Evolutionary conservation across 2,113 vertebrate species (phyloP), one percentile per base, ranked within the genome.

Genomic region (Fulmarus glacialis): DNA sequence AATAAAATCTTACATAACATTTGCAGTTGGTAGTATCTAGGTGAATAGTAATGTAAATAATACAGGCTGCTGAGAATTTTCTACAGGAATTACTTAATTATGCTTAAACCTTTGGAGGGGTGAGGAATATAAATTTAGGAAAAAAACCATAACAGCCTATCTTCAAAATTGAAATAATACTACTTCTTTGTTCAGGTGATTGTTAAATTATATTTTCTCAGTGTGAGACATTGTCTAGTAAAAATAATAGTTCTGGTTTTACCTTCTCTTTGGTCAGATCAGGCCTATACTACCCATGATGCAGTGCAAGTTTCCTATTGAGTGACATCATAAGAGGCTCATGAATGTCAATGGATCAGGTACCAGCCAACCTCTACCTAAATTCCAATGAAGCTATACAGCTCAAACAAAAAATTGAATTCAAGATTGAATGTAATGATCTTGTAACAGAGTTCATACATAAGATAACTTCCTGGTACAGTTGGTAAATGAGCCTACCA

Each of bases 101-200:
- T 2, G 2, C 11, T 79, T 81, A 42, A 59, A 53, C 3, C 64
- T 64, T 38, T 0, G 0, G 8, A 19, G 13, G 11, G 15, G 6
- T 1, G 4, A 72, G 8, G 71, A 85, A 68, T 15, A 64, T 4
- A 47, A 43, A 47, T 82, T 82, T 68, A 60, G 23, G 2, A 59
- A 56, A 47, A 58, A 68, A 27, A 0, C 0, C 36, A 48, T 5
- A 90, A 23, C 36, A 79, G 45, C 8, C 3, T 73, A 26, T 68
- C 22, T 26, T 45, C 30, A 52, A 82, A 75, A 85, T 12, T 59
- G 43, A 90, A 87, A 85, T n/a, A 71, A 36, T 52, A 50, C 1
- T 47, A 62, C 13, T 68, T 56, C 4, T 6, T 53, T 77, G 4
- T 75, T 88, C 48, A 36, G 24, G 15, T 36, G 29, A 52, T 8